Conservation (phyloP, 2,888 invertebrate species). For the Catocala sponsa region DNA sequence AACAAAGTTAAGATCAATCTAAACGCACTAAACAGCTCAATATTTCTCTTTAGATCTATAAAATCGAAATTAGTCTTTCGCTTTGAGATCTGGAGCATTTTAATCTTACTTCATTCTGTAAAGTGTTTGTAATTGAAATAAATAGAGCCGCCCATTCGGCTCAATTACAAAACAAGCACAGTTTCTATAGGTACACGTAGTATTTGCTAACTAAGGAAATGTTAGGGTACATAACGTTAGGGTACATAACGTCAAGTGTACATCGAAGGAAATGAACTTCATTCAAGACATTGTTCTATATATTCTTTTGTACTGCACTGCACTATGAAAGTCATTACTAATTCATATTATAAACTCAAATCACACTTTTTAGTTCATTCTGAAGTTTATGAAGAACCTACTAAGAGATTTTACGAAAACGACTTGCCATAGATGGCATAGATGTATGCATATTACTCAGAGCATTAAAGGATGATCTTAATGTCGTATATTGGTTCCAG, state of each 20-base stretch:
- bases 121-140: constrained; percentile 19
- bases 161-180: constrained; percentile 19
- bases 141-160: constrained; percentile 17
- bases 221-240: constrained; percentile 3
- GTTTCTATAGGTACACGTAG: constrained; percentile 8
- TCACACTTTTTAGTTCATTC: too few relatives aligned
- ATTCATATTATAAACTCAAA: too few relatives aligned
- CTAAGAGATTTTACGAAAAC: too few relatives aligned
- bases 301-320: too few relatives aligned
- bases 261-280: not conserved
- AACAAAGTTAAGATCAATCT: not conserved
- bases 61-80: constrained; percentile 15
- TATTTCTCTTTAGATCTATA: constrained; percentile 6
- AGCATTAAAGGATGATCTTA: too few relatives aligned
- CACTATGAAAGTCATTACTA: too few relatives aligned
- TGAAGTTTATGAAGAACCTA: too few relatives aligned
- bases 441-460: too few relatives aligned
- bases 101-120: constrained; percentile 22
- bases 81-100: constrained; percentile 19
- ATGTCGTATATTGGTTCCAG: too few relatives aligned
- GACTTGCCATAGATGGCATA: too few relatives aligned
- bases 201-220: not conserved
- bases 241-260: not conserved
- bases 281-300: not conserved
- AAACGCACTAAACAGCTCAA: constrained; percentile 1